Evolutionary conservation across 2,888 invertebrate species (phyloP).

Genomic region (Cryptocheilus praepositus): DNA sequence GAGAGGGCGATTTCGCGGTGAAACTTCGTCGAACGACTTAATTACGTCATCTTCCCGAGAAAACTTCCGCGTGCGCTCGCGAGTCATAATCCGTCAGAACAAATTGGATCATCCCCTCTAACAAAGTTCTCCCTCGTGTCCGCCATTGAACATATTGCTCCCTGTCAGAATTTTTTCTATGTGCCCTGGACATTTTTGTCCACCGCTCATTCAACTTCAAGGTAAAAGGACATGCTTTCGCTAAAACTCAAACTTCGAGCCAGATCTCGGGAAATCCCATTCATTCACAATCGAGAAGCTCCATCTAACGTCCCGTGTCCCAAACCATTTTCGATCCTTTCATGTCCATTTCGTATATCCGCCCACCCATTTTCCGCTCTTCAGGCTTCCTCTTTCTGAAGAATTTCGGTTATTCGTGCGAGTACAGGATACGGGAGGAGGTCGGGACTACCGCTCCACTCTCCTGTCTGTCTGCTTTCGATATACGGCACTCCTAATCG

Average conservation of each 20-base stretch:
- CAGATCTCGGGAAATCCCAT: not conserved
- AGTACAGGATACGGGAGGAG: no score
- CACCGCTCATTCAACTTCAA: not conserved
- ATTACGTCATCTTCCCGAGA: slow-evolving; percentile 35
- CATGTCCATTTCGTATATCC: slow-evolving; percentile 52
- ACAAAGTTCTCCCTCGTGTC: slow-evolving; percentile 44
- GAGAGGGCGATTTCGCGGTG: slow-evolving; percentile 50
- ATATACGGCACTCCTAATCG: slow-evolving; percentile 41
- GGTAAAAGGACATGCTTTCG: not conserved
- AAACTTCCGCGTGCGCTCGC: not conserved
- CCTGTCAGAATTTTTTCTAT: not conserved
- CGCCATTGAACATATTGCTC: no score
- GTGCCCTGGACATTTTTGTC: not conserved
- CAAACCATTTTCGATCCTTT: slow-evolving; percentile 23
- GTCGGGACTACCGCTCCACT: no score
- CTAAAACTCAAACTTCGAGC: slow-evolving; percentile 4
- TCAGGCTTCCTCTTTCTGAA: no score
- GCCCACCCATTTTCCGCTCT: slow-evolving; percentile 1
- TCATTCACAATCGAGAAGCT: slow-evolving; percentile 15
- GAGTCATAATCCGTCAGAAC: slow-evolving; percentile 42
- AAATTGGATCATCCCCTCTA: slow-evolving; percentile 40
- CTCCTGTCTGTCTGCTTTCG: slow-evolving; percentile 4
- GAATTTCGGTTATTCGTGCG: no score
- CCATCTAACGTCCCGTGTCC: slow-evolving; percentile 14
- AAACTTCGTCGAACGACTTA: slow-evolving; percentile 52